Evolutionary conservation across 53 echinoderm and acorn worm genomes (phyloP).

Genomic region (Echinometra lucunter): DNA sequence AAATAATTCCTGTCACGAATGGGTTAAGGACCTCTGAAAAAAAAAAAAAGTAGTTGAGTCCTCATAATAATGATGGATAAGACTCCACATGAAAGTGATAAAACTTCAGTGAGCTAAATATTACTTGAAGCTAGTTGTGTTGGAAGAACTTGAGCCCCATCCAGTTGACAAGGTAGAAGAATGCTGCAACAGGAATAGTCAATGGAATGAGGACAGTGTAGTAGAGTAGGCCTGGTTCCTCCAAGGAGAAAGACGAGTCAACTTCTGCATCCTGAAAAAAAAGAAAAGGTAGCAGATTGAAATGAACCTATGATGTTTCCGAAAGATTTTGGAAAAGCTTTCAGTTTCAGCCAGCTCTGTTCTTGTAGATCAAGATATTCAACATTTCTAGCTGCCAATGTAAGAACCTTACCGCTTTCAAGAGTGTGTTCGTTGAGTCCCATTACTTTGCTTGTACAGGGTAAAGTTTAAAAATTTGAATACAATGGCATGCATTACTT

Average conservation of each 20-base stretch:
- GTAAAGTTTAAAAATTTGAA: too few relatives aligned
- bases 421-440: too few relatives aligned
- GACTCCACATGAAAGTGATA: not conserved
- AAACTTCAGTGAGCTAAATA: not conserved
- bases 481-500: too few relatives aligned
- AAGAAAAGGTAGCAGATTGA: not conserved
- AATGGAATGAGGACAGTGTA: conserved; percentile 76
- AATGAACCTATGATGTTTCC: not conserved
- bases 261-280: not conserved
- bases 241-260: conserved; percentile 46
- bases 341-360: not conserved
- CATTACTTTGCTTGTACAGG: too few relatives aligned
- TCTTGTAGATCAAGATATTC: too few relatives aligned
- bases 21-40: too few relatives aligned
- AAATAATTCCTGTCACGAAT: too few relatives aligned
- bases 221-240: conserved; percentile 72
- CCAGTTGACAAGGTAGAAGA: conserved; percentile 83
- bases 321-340: not conserved
- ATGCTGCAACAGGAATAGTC: conserved; percentile 76
- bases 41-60: too few relatives aligned
- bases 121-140: conserved; percentile 69
- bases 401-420: too few relatives aligned
- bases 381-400: too few relatives aligned
- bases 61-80: too few relatives aligned
- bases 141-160: conserved; percentile 86